phyloP scores from a whole-genome alignment of 2,797 vertebrate genomes.

The Pseudochromis fuscus region DNA sequence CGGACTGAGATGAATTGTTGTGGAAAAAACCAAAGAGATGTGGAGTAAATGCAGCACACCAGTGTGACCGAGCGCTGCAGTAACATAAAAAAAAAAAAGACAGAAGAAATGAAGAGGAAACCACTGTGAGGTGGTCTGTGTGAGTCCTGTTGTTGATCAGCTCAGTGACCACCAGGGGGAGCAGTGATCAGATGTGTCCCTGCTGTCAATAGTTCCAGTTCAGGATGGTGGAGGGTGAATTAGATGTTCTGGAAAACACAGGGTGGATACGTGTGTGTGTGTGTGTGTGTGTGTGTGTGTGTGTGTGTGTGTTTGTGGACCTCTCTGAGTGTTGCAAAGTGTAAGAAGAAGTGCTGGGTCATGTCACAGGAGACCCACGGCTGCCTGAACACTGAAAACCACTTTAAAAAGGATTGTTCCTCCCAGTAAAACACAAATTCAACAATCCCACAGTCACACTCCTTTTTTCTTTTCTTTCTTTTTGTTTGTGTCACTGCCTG shows the following conservation, averaged over 20 bases:
- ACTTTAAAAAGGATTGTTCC: constrained; percentile 24
- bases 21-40: constrained; percentile 1
- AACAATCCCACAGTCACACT: constrained; percentile 1
- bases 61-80: background rate
- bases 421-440: background rate
- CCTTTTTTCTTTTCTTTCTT: too few relatives aligned
- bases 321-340: background rate
- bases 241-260: background rate
- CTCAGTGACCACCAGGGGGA: constrained; percentile 71
- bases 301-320: constrained; percentile 9
- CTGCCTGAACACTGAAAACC: constrained; percentile 35
- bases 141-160: background rate
- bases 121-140: background rate
- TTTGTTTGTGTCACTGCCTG: background rate
- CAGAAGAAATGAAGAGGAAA: background rate
- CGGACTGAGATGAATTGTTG: background rate
- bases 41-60: constrained; percentile 11
- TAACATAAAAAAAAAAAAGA: constrained; percentile 5
- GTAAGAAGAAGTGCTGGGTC: constrained; percentile 2
- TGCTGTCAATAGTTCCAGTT: background rate
- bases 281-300: too few relatives aligned
- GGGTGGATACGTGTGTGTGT: background rate
- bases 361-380: background rate
- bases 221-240: background rate
- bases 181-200: constrained; percentile 51